Conservation (phyloP, 2,113 vertebrate genomes). For the Romanogobio albipinnatus region DNA sequence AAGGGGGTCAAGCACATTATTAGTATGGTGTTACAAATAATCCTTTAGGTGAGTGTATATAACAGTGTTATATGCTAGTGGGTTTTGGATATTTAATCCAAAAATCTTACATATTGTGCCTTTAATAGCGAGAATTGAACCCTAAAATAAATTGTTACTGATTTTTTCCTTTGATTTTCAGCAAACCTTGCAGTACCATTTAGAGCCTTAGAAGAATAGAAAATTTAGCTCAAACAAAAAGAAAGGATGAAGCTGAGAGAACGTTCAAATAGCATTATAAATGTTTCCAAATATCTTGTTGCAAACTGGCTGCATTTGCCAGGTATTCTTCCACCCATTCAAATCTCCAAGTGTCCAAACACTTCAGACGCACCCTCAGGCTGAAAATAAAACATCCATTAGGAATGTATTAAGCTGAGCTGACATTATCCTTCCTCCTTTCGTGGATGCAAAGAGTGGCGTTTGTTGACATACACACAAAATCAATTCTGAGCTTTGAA, state of each 20-base stretch:
- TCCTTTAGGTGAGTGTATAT: too few relatives aligned
- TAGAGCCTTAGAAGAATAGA: neutral
- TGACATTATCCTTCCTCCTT: constrained; percentile 32
- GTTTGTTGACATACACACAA: constrained; percentile 19
- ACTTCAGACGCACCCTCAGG: constrained; percentile 61
- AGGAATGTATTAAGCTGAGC: constrained; percentile 59
- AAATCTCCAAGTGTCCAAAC: constrained; percentile 61
- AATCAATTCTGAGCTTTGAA: constrained; percentile 31
- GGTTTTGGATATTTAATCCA: too few relatives aligned
- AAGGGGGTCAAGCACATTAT: too few relatives aligned
- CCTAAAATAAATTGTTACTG: too few relatives aligned
- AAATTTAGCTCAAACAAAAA: neutral
- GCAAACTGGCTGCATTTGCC: constrained; percentile 59
- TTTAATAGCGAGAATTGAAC: too few relatives aligned
- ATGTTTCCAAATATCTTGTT: constrained; percentile 45
- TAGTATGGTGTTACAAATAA: too few relatives aligned
- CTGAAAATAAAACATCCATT: constrained; percentile 69
- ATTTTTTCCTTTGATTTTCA: neutral
- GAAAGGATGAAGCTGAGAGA: neutral
- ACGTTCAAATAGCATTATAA: constrained; percentile 27
- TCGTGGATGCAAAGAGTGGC: neutral
- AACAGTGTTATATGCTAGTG: too few relatives aligned
- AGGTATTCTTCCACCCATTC: constrained; percentile 58
- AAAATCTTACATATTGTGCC: too few relatives aligned
- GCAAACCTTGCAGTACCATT: neutral